These are phyloP conservation scores for Bruchidius siliquastri DNA, from an alignment of 2,888 invertebrate species.

Conservation along the genomic window DNA sequence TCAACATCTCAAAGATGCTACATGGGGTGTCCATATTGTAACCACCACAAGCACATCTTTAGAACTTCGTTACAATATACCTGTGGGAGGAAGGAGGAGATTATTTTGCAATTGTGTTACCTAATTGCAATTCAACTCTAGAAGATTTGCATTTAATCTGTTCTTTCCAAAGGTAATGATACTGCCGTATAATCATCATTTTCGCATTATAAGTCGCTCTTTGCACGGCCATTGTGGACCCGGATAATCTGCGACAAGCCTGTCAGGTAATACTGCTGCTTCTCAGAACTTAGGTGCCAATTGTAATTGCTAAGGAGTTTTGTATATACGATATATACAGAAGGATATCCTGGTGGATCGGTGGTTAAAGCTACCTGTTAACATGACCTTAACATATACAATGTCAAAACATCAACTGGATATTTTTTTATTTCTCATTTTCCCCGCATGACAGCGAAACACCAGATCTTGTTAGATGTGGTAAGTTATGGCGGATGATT, in stretches of 20 bases:
- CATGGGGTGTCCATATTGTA: no score
- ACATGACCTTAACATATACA: background rate
- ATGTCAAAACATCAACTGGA: no score
- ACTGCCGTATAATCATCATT: background rate
- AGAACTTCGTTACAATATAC: background rate
- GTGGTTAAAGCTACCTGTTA: background rate
- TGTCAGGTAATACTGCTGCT: background rate
- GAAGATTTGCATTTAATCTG: background rate
- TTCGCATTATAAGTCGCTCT: background rate
- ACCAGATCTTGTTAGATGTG: no score
- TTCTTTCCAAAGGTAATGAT: background rate
- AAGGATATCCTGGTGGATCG: background rate
- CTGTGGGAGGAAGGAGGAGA: background rate
- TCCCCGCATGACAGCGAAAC: no score
- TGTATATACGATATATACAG: background rate
- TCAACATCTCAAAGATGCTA: no score
- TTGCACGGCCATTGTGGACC: background rate
- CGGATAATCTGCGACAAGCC: background rate
- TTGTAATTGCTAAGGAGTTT: background rate
- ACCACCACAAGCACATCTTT: no score
- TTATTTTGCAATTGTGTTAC: background rate
- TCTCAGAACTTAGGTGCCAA: background rate
- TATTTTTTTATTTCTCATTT: no score
- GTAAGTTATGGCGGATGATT: no score
- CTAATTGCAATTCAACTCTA: background rate